These are phyloP conservation scores for Siniperca scherzeri DNA, from an alignment of 2,797 vertebrate genomes.

Conservation along the genomic window DNA sequence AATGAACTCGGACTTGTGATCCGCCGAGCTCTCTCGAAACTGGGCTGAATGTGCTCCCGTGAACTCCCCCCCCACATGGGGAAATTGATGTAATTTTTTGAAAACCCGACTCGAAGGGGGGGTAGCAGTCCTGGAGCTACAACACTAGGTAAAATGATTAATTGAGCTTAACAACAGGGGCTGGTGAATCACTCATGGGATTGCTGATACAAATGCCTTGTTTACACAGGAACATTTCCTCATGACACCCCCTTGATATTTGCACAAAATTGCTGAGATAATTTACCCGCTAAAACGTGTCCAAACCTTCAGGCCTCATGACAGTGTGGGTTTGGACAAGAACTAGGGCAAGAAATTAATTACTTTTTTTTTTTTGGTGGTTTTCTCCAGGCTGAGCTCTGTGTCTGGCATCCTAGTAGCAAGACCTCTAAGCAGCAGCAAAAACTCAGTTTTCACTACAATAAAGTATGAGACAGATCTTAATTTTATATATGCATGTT, in stretches of 20 bases:
- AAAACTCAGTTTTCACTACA: neutral
- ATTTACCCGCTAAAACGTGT: conserved; percentile 58
- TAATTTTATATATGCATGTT: neutral
- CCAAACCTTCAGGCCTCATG: conserved; percentile 43
- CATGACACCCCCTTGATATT: conserved; percentile 67
- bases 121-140: conserved; percentile 46
- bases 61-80: neutral
- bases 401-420: conserved; percentile 5
- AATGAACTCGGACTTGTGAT: conserved; percentile 66
- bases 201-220: conserved; percentile 68
- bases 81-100: conserved; percentile 51
- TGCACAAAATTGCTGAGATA: conserved; percentile 59
- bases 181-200: conserved; percentile 61
- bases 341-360: conserved; percentile 61
- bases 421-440: neutral
- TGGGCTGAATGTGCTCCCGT: neutral
- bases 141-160: conserved; percentile 76
- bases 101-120: conserved; percentile 44
- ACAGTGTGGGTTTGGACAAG: conserved; percentile 28
- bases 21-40: conserved; percentile 37
- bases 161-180: conserved; percentile 74
- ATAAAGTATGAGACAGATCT: neutral
- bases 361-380: conserved; percentile 29
- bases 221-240: conserved; percentile 70
- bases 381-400: conserved; percentile 25